These are phyloP conservation scores for Parotocinclus haroldoi DNA, from an alignment of 2,797 vertebrate genomes.

Conservation along the genomic window DNA sequence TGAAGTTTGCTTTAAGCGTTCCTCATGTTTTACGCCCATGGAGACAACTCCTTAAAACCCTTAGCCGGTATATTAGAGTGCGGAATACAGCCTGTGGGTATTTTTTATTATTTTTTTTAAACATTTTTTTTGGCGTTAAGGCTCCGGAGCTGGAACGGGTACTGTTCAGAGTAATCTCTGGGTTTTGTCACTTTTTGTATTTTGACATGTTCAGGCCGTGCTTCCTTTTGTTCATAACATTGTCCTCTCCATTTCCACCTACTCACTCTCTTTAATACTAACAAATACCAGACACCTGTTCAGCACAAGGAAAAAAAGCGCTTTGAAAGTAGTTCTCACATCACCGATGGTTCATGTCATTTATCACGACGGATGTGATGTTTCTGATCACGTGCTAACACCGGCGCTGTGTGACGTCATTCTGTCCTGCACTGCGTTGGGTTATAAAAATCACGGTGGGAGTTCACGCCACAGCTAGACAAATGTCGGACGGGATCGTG, in stretches of 20 bases:
- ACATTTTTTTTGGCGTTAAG: slow-evolving; percentile 1
- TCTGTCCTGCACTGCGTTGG: slow-evolving; percentile 8
- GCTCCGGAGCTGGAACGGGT: background rate
- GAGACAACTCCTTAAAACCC: background rate
- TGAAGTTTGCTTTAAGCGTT: background rate
- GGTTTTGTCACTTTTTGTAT: slow-evolving; percentile 50
- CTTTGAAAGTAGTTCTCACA: background rate
- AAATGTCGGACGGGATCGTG: background rate
- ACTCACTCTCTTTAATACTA: slow-evolving; percentile 14
- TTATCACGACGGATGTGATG: too few species aligned
- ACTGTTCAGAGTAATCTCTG: slow-evolving; percentile 44
- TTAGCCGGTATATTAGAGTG: background rate
- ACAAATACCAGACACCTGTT: slow-evolving; percentile 30
- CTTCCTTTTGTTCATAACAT: slow-evolving; percentile 57
- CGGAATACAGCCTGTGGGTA: background rate
- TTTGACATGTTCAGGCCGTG: slow-evolving; percentile 47
- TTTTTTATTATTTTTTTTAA: too few species aligned
- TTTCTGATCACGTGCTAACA: too few species aligned
- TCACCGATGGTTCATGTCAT: background rate
- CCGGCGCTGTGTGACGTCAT: slow-evolving; percentile 3
- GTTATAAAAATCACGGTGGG: slow-evolving; percentile 28
- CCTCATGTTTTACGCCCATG: background rate
- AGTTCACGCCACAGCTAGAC: slow-evolving; percentile 5
- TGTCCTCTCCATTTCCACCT: slow-evolving; percentile 27
- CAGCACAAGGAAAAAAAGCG: background rate